phyloP scores from a whole-genome alignment of 2,113 vertebrate genomes.

The Gobio gobio region DNA sequence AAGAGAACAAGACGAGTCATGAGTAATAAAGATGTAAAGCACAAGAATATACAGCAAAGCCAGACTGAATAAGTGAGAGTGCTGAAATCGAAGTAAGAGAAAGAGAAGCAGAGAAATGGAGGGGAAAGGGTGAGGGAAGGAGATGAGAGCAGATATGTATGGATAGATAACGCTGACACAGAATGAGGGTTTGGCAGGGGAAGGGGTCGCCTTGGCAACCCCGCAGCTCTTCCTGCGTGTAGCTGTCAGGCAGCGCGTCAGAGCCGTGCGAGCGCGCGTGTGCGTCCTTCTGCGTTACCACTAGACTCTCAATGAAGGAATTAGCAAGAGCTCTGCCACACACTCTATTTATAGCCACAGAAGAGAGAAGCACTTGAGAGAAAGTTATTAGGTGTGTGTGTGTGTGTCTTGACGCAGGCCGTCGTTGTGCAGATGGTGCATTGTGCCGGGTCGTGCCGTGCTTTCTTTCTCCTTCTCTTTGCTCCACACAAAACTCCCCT shows the following conservation, averaged over 20 bases:
- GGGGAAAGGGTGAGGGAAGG: constrained; percentile 3
- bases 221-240: constrained; percentile 47
- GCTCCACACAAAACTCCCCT: constrained; percentile 15
- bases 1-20: not conserved
- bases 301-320: constrained; percentile 76
- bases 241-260: constrained; percentile 53
- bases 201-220: constrained; percentile 58
- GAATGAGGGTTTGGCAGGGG: constrained; percentile 40
- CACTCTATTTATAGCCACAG: constrained; percentile 76
- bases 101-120: constrained; percentile 2
- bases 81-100: not conserved
- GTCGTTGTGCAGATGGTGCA: constrained; percentile 45
- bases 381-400: constrained; percentile 43
- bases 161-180: constrained; percentile 50
- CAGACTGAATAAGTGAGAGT: not conserved
- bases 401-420: constrained; percentile 32
- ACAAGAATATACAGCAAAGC: constrained; percentile 10
- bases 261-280: constrained; percentile 25
- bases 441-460: constrained; percentile 30
- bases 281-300: constrained; percentile 62
- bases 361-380: constrained; percentile 50
- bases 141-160: constrained; percentile 22
- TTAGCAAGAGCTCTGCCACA: constrained; percentile 70
- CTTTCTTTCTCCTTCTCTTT: constrained; percentile 22
- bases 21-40: constrained; percentile 17